Evolutionary conservation across 2,113 vertebrate genomes (phyloP), one percentile per base, ranked within the genome.

Genomic region (Pedetes capensis): DNA sequence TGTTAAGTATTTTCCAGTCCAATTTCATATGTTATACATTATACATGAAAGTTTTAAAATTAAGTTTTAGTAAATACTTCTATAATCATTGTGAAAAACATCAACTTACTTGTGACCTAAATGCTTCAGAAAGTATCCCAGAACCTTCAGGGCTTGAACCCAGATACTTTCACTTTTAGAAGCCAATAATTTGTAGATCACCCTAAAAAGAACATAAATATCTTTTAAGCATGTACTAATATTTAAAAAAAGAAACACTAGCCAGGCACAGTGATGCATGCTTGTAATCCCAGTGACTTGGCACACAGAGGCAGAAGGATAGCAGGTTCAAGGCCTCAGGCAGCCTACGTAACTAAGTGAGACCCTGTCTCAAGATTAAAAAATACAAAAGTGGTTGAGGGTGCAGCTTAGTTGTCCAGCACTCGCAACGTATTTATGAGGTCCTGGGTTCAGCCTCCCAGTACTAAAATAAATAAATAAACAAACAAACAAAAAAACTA

Each of bases 41-140:
- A 88, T 22, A 55, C 42, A 63, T 0, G 74, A 93, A 89, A 64
- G 6, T 88, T 72, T 14, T 63, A 82, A 91, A 81, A 85, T 68
- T 16, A 93, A 91, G 39, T 82, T 94, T 80, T 5, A 69, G 29
- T 16, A 92, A 13, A 13, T 25, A 93, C 61, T 89, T 85, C 72
- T 75, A 63, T 9, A 96, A 92, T 74, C 2, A 69, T 71, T 83
- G 55, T 64, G 42, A 92, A 93, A 94, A 96, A 85, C 5, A 0
- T 9, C 63, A 47, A 99, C 99, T 99, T 98, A 99, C 99, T 99
- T 99, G 98, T 99, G 99, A 93, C 99, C 99, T 97, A 99, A 98
- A 97, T 99, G 99, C 97, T 99, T 99, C 94, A 99, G 99, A 98
- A 99, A 99, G 98, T 99, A 99, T 80, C 99, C 99, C 81, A 99